Base-by-base conservation (phyloP, 2,797 vertebrate genomes). In the Florisuga fusca region DNA sequence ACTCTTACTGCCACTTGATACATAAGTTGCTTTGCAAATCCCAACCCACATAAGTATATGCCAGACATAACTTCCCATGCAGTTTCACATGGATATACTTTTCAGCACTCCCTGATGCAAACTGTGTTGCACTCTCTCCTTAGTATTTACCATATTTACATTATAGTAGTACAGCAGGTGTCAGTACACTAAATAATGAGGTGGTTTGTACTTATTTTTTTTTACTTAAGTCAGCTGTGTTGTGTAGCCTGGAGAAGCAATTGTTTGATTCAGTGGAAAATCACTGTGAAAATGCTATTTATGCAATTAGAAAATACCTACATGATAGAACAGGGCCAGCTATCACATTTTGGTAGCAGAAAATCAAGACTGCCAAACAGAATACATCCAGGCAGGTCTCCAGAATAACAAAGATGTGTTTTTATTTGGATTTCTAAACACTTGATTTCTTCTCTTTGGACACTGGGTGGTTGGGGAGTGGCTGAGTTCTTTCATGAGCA, bases 391-490 rank as follows among this genome's bases (percentile, higher is more conserved):
- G 51, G 22, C n/a, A 41, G 45, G 22, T 53, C 31, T 90, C 61
- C 46, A 59, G 69, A 82, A 63, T 51, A 79, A 77, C 12, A 43
- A 50, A 72, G 29, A 38, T 12, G 53, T 69, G 77, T 11, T 50
- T 94, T 84, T 51, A 50, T 78, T 69, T 94, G 51, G 12, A 57
- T 55, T 86, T 86, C 69, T 45, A 76, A 48, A 57, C 21, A 29
- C 0, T 0, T n/a, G 54, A 8, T 55, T 75, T 68, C 20, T 58
- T 59, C 26, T 67, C 27, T 76, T 8, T 12, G 41, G 55, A 79
- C 29, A 27, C 14, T 13, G 72, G 27, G 12, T 43, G 51, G 10
- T 3, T 6, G 5, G 34, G 50, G 58, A 91, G 51, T 1, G 2
- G 27, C 20, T 0, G 41, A 82, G 22, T 31, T 59, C 74, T 87